Conservation (phyloP, 2,888 invertebrate species). For the Melolontha melolontha region DNA sequence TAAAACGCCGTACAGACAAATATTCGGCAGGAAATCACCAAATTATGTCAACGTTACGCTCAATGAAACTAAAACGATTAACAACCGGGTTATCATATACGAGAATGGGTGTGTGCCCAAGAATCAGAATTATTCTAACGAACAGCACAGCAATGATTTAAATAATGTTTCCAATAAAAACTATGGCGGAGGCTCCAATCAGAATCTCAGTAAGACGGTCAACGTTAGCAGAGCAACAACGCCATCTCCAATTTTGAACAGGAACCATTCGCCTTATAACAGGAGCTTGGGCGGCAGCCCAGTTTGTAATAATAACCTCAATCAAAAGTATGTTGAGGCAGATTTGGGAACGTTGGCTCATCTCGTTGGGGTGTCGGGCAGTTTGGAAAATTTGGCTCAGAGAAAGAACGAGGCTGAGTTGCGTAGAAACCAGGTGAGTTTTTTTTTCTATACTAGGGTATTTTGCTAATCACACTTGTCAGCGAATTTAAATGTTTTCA, state of each 20-base stretch:
- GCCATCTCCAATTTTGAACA: conserved; percentile 69
- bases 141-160: conserved; percentile 58
- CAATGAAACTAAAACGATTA: conserved; percentile 64
- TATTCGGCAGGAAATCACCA: conserved; percentile 59
- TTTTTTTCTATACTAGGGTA: no score
- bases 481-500: no score
- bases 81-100: conserved; percentile 62
- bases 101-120: conserved; percentile 62
- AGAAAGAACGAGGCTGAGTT: conserved; percentile 66
- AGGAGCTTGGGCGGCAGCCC: conserved; percentile 63
- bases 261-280: conserved; percentile 62
- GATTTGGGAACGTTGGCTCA: conserved; percentile 47
- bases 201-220: conserved; percentile 56
- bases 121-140: conserved; percentile 59
- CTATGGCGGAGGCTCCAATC: conserved; percentile 45
- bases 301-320: conserved; percentile 52
- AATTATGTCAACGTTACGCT: conserved; percentile 63
- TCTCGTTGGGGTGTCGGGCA: conserved; percentile 48
- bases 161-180: conserved; percentile 59
- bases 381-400: conserved; percentile 54
- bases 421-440: conserved; percentile 65
- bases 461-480: no score
- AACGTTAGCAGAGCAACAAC: conserved; percentile 61
- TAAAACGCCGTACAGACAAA: conserved; percentile 60
- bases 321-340: conserved; percentile 50